A percentile compares a stretch with the other conserved stretches of the same genome.
phyloP scores from a whole-genome alignment of 2,888 invertebrate species.

The Drosophila borborema region DNA sequence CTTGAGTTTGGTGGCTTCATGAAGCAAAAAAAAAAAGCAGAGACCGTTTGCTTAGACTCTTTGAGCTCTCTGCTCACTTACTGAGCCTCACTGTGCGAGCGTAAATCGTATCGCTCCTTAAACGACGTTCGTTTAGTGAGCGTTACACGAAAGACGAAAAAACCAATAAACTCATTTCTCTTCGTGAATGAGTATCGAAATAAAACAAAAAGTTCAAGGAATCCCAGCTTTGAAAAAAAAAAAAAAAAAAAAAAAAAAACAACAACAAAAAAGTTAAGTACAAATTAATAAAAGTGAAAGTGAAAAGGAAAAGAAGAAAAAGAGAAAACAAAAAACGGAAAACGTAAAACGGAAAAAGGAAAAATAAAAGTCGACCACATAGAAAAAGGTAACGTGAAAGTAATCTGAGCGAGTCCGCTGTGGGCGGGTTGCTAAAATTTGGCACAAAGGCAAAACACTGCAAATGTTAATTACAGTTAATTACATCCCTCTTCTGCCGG shows the following conservation, averaged over 20 bases:
- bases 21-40: no score
- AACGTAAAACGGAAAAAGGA: neutral
- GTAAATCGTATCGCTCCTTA: no score
- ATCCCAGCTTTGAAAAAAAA: no score
- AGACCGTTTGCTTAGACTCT: no score
- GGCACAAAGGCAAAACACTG: neutral
- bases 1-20: no score
- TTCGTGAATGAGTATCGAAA: neutral
- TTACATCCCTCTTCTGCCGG: neutral
- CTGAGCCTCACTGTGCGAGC: no score
- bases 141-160: neutral
- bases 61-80: no score
- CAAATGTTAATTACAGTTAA: constrained; percentile 12
- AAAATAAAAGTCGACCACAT: neutral
- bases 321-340: neutral
- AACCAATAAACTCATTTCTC: neutral
- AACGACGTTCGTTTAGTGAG: no score
- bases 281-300: constrained; percentile 16
- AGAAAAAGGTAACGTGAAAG: constrained; percentile 8
- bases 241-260: neutral
- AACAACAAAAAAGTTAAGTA: constrained; percentile 8
- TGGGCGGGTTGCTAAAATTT: neutral
- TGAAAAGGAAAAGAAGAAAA: neutral
- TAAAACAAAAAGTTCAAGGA: neutral
- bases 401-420: neutral